Conservation (phyloP, 2,888 invertebrate genomes). For the Morpho deidamia region DNA sequence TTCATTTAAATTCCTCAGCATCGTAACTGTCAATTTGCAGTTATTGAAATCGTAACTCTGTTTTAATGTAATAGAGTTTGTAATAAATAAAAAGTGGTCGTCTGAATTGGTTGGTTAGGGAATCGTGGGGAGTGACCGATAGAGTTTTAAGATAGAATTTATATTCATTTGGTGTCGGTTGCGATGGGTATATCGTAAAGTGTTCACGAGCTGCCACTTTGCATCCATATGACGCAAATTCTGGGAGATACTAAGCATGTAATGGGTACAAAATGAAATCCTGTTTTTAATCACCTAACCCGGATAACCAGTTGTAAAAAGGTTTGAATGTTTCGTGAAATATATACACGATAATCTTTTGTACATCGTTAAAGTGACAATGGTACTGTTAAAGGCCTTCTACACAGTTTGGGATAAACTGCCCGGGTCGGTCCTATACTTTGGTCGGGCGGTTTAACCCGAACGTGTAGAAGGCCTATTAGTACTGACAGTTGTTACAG, state of each 20-base stretch:
- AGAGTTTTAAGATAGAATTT: constrained; percentile 20
- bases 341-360: too few relatives aligned
- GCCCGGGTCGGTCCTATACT: too few relatives aligned
- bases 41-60: constrained; percentile 12
- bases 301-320: too few relatives aligned
- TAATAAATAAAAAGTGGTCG: not conserved
- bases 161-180: constrained; percentile 23
- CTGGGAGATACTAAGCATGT: not conserved
- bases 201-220: constrained; percentile 4
- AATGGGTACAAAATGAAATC: not conserved
- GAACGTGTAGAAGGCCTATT: too few relatives aligned
- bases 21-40: constrained; percentile 8
- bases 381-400: too few relatives aligned
- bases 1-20: constrained; percentile 17
- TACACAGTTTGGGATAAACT: too few relatives aligned
- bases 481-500: too few relatives aligned
- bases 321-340: too few relatives aligned
- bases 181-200: constrained; percentile 10
- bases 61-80: not conserved
- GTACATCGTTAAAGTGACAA: too few relatives aligned
- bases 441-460: too few relatives aligned
- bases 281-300: too few relatives aligned
- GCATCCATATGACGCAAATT: constrained; percentile 8
- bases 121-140: constrained; percentile 10
- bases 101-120: constrained; percentile 10